These are phyloP conservation scores for Dendrolimus pini DNA, from an alignment of 2,888 invertebrate species.

Conservation along the genomic window DNA sequence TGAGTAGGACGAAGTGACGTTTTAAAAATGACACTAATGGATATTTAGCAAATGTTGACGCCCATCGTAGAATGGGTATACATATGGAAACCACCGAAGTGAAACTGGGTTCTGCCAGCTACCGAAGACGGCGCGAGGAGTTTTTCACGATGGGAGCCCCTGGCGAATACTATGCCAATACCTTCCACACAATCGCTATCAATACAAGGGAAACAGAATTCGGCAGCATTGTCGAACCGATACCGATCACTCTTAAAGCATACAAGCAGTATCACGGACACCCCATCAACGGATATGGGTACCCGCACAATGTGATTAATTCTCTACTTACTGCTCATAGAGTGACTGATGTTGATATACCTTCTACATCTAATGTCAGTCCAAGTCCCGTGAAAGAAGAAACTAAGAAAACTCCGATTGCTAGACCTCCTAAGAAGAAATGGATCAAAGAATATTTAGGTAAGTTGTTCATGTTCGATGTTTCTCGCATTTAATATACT, in stretches of 20 bases:
- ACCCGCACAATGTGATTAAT: constrained; percentile 31
- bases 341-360: constrained; percentile 30
- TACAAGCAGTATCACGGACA: constrained; percentile 44
- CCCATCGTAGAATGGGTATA: constrained; percentile 70
- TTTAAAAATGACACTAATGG: constrained; percentile 34
- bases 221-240: constrained; percentile 57
- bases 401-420: constrained; percentile 36
- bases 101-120: constrained; percentile 58
- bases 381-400: constrained; percentile 38
- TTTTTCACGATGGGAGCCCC: constrained; percentile 58
- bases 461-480: constrained; percentile 39
- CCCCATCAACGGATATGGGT: constrained; percentile 40
- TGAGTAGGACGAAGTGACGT: constrained; percentile 37
- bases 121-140: constrained; percentile 40
- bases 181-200: constrained; percentile 57
- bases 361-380: constrained; percentile 33
- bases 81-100: constrained; percentile 67
- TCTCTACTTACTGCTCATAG: constrained; percentile 34
- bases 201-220: constrained; percentile 65
- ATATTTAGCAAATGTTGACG: constrained; percentile 36
- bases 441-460: constrained; percentile 83
- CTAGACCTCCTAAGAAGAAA: constrained; percentile 81
- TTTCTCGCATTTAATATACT: background rate
- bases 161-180: constrained; percentile 48
- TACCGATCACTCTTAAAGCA: constrained; percentile 55